Conservation (phyloP, 2,113 vertebrate species). For the Hemichromis elongatus region DNA sequence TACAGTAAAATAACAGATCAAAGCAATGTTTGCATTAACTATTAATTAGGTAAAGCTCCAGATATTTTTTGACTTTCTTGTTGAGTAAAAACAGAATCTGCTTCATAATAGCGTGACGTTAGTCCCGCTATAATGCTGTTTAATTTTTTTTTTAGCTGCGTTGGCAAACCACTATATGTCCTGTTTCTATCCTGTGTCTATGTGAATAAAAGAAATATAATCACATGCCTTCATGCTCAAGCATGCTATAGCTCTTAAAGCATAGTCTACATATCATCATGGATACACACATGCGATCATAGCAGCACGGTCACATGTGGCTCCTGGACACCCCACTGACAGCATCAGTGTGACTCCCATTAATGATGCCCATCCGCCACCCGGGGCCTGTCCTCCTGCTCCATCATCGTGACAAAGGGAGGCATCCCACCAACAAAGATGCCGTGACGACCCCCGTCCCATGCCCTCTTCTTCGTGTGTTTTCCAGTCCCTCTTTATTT, state of each 20-base stretch:
- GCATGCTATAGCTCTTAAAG: constrained; percentile 20
- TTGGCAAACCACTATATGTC: background rate
- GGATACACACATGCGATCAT: background rate
- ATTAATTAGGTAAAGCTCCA: background rate
- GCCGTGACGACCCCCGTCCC: constrained; percentile 71
- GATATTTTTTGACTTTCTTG: background rate
- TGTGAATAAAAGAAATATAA: constrained; percentile 1
- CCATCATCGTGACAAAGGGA: constrained; percentile 64
- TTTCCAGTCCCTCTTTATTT: constrained; percentile 45
- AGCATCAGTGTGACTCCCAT: constrained; percentile 71
- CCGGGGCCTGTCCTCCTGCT: constrained; percentile 49
- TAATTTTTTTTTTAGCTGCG: background rate
- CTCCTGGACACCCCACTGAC: constrained; percentile 55
- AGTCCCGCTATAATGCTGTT: accelerated
- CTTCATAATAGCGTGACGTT: background rate
- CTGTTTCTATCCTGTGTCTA: background rate
- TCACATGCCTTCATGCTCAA: constrained; percentile 53
- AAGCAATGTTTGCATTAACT: background rate
- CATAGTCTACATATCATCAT: constrained; percentile 37
- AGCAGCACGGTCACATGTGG: constrained; percentile 57
- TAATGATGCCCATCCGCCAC: constrained; percentile 62
- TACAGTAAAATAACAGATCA: background rate
- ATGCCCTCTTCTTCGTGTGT: constrained; percentile 11
- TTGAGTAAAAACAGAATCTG: background rate
- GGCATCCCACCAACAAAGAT: constrained; percentile 60